Conservation (phyloP, 2,888 invertebrate genomes). For the Nebria brevicollis region DNA sequence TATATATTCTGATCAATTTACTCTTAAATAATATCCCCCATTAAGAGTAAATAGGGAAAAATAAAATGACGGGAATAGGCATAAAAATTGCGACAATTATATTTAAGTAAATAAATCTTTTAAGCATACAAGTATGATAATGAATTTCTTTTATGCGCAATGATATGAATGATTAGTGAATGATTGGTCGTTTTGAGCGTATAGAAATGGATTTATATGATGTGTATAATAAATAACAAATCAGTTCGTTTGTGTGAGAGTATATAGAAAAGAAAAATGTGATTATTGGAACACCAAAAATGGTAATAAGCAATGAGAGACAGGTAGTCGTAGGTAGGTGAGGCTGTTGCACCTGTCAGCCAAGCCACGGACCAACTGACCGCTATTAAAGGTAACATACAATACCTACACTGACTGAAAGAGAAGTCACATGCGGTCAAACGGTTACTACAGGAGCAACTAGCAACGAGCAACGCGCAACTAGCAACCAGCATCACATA, state of each 20-base stretch:
- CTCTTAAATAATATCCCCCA: too few relatives aligned
- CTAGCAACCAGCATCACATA: neutral
- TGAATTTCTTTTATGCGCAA: too few relatives aligned
- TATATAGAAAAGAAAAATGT: neutral
- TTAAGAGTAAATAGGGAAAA: too few relatives aligned
- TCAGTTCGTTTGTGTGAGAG: neutral
- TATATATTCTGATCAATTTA: too few relatives aligned
- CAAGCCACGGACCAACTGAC: neutral
- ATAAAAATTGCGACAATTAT: too few relatives aligned
- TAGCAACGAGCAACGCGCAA: too few relatives aligned
- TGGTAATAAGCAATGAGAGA: constrained; percentile 1
- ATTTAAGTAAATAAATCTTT: too few relatives aligned
- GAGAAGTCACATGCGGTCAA: neutral
- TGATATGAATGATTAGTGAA: too few relatives aligned
- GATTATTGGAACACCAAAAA: neutral
- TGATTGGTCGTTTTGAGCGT: too few relatives aligned
- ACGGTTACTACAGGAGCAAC: neutral
- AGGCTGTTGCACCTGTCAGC: neutral
- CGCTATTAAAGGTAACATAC: constrained; percentile 3
- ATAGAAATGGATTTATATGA: neutral
- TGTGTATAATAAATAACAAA: neutral
- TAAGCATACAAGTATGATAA: too few relatives aligned
- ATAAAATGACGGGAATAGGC: too few relatives aligned
- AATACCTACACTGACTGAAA: neutral
- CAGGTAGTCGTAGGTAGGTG: neutral